Base-by-base conservation (phyloP, 2,888 invertebrate genomes). In the Eledona agricola region DNA sequence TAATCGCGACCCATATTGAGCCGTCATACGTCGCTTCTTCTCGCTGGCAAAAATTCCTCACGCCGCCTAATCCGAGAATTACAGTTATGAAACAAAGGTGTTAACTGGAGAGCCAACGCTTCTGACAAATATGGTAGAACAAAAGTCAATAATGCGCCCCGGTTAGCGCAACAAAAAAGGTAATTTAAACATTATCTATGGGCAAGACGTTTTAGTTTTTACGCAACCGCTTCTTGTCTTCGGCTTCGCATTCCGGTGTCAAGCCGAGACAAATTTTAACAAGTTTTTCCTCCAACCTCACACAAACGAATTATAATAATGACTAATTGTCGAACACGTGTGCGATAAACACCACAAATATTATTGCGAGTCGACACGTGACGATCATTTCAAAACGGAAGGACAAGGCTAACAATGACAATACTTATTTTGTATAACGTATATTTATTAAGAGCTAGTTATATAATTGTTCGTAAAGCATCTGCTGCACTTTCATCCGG, bases 401-500 rank as follows among this genome's bases (percentile, higher is more conserved):
- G 28, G 47, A 37, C 47, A 47, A 47, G 47, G 47, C 29, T 22
- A 47, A 40, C 40, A 40, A 28, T 40, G 22, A 11, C 17, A 15
- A 38, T 40, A 25, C 16, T 26, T 26, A 40, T 26, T 4, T 40
- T 29, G 23, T 38, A 25, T 38, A 25, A 26, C 38, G 26, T 38
- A 13, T 23, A 17, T 7, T 25, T 38, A 25, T 25, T 7, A 15
- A 20, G 16, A 37, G 37, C 7, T 35, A 22, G 4, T 10, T 37
- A 16, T 54, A 54, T 25, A 54, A 35, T 19, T 49, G 34, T 12
- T 50, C 31, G 13, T 54, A 54, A 12, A 54, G 19, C 37, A 45
- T 45, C 9, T 54, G 42, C 23, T 54, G 54, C 4, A 54, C 54
- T 28, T 50, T 50, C 54, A 50, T 54, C 17, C 54, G 20, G 20